Evolutionary conservation across 2,888 invertebrate genomes (phyloP).

Genomic region (Aromia moschata): DNA sequence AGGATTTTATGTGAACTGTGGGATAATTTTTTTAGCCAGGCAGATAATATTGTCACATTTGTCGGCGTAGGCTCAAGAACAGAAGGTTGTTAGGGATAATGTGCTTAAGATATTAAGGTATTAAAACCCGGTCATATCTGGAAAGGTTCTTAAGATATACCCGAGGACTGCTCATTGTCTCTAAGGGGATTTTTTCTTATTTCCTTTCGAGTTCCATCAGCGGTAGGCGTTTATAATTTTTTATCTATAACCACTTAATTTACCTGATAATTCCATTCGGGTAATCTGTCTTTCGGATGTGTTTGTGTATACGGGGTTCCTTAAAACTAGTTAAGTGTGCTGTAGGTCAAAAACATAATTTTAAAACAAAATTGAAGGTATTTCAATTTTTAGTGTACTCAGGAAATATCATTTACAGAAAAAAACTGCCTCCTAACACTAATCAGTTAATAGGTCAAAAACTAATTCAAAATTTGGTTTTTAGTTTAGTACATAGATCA

Average conservation of each 20-base stretch:
- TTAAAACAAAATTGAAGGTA: too few species aligned
- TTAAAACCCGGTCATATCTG: conserved; percentile 13
- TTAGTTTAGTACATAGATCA: too few species aligned
- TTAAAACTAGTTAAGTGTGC: too few species aligned
- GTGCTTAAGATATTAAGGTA: conserved; percentile 22
- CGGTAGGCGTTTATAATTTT: neutral
- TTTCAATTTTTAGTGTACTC: too few species aligned
- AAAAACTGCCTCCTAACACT: too few species aligned
- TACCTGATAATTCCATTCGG: neutral
- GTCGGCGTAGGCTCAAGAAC: conserved; percentile 16
- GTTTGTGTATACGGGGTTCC: too few species aligned
- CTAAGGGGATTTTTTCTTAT: conserved; percentile 6
- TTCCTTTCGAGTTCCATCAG: conserved; percentile 6
- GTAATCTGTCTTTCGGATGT: too few species aligned
- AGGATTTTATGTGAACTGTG: conserved; percentile 12
- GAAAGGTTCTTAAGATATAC: conserved; percentile 19
- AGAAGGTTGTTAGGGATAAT: conserved; percentile 14
- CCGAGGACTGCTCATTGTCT: conserved; percentile 7
- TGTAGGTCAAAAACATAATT: too few species aligned
- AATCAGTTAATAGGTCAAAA: too few species aligned
- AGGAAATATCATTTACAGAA: too few species aligned
- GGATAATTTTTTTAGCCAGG: conserved; percentile 18
- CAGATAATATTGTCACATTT: conserved; percentile 18
- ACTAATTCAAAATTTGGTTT: too few species aligned
- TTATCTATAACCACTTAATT: conserved; percentile 11